Base-by-base conservation (phyloP, 2,888 invertebrate species). In the Eupithecia exiguata region DNA sequence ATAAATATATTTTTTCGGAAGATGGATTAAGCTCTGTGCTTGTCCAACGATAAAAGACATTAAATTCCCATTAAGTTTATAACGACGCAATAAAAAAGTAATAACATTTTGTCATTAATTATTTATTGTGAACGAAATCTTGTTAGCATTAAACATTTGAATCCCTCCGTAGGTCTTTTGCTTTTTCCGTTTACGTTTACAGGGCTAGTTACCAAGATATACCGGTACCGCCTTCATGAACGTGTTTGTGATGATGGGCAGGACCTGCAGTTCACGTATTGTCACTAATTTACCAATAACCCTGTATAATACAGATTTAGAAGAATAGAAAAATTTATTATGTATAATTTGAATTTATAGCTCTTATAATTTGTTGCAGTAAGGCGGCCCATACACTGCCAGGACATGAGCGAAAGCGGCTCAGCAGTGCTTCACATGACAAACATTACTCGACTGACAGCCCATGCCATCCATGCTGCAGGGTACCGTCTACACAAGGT, bases 371-470 rank as follows among this genome's bases (percentile, higher is more conserved):
- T 82, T 80, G 73, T 84, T 84, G 0, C 84, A 89, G 89, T 82
- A 38, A 74, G 82, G 71, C 79, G 81, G 76, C 77, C 80, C 36
- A 79, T 81, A 14, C 30, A 61, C 58, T 70, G 75, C 74, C 82
- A 84, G 71, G 78, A 69, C 30, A 71, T 81, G 75, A 85, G 81
- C 69, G 85, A 86, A 40, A 84, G 87, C 5, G 84, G 82, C 2
- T 91, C 91, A 0, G 92, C 89, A 70, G 87, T 91, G 71, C 85
- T 94, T 2, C 87, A 89, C 58, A 87, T 90, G 80, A 89, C 89
- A 3, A 93, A 94, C 83, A 91, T 94, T 76, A 93, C 94, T 0
- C 77, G 87, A 71, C 89, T 94, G 3, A 91, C 87, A 0, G 91
- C 91, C 18, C 84, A 86, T 66, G 86, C 86, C 40, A 87, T 94